Conservation (phyloP, 2,888 invertebrate genomes). For the Diploptera punctata region DNA sequence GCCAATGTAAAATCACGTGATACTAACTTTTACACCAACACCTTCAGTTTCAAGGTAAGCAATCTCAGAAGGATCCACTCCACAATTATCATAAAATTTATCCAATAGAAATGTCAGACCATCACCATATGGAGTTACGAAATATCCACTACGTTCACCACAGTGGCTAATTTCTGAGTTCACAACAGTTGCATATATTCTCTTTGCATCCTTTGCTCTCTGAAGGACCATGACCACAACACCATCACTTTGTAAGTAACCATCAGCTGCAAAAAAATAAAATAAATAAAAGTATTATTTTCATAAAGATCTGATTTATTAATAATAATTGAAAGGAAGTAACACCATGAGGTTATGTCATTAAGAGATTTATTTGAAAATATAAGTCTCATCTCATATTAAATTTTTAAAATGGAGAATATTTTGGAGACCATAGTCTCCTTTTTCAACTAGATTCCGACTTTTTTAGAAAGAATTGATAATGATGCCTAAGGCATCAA, state of each 20-base stretch:
- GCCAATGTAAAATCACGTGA: too few relatives aligned
- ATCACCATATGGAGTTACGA: constrained; percentile 37
- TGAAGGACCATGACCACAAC: constrained; percentile 55
- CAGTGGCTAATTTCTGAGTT: constrained; percentile 84
- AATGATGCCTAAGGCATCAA: too few relatives aligned
- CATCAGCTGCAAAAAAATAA: constrained; percentile 51
- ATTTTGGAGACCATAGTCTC: too few relatives aligned
- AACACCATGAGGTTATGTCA: too few relatives aligned
- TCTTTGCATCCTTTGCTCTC: constrained; percentile 64
- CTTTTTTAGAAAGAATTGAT: too few relatives aligned
- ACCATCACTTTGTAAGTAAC: constrained; percentile 58
- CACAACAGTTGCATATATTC: constrained; percentile 70
- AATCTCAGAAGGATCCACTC: constrained; percentile 71
- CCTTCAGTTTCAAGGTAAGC: constrained; percentile 87
- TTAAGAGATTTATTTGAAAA: too few relatives aligned
- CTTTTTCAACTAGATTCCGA: too few relatives aligned
- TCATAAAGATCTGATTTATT: too few relatives aligned
- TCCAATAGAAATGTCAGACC: constrained; percentile 50
- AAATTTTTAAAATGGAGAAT: too few relatives aligned
- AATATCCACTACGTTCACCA: constrained; percentile 61
- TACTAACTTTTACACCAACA: constrained; percentile 62
- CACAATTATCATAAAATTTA: constrained; percentile 63
- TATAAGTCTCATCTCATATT: too few relatives aligned
- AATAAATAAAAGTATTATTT: too few relatives aligned
- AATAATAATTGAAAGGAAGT: too few relatives aligned